Evolutionary conservation across 2,797 vertebrate genomes (phyloP).

Genomic region (Discoglossus pictus): DNA sequence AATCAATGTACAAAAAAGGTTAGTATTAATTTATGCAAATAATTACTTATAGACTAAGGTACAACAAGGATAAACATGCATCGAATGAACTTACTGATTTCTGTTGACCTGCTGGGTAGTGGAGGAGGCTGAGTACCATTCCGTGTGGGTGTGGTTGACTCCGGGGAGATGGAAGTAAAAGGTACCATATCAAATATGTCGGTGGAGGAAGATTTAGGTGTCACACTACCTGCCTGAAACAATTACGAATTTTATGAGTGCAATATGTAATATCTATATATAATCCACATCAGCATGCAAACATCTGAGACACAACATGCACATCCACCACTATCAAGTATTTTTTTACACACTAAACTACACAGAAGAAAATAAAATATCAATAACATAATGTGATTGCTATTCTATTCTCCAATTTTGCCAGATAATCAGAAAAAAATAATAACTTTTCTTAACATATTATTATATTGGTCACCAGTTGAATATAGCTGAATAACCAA

Average conservation of each 20-base stretch:
- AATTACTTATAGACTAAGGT: not conserved
- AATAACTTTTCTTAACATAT: no score
- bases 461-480: no score
- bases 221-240: constrained; percentile 81
- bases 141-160: constrained; percentile 79
- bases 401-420: no score
- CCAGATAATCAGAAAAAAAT: no score
- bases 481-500: no score
- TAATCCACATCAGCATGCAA: constrained; percentile 52
- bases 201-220: constrained; percentile 81
- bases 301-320: not conserved
- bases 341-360: not conserved
- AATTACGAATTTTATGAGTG: constrained; percentile 63
- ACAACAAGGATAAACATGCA: no score
- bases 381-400: no score
- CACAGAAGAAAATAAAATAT: not conserved
- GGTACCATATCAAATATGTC: constrained; percentile 98
- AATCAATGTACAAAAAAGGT: constrained; percentile 36
- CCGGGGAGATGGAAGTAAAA: constrained; percentile 86
- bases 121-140: constrained; percentile 88
- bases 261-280: not conserved
- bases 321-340: constrained; percentile 5
- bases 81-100: constrained; percentile 78
- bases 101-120: constrained; percentile 80
- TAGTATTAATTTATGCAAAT: not conserved